Evolutionary conservation across 1,140 invertebrate genomes (phyloP).

Genomic region (Popillia japonica): DNA sequence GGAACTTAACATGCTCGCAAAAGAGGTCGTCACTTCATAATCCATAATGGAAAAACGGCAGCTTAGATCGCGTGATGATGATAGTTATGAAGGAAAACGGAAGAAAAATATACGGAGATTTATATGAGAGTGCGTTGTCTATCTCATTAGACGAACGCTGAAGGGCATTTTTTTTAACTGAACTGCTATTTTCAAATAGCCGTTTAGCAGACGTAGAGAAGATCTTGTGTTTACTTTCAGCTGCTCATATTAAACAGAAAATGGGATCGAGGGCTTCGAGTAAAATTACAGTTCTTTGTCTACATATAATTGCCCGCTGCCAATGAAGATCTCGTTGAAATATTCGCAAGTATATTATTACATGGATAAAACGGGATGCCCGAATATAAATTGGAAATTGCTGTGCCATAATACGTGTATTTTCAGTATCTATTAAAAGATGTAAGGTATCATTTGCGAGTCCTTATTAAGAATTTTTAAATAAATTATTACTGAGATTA

Average conservation of each 20-base stretch:
- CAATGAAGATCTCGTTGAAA: neutral
- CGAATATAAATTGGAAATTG: too few relatives aligned
- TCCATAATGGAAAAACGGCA: neutral
- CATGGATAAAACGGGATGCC: too few relatives aligned
- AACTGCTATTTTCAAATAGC: neutral
- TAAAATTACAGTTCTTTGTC: neutral
- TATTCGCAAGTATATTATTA: neutral
- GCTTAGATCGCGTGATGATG: conserved; percentile 3
- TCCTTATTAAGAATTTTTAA: too few relatives aligned
- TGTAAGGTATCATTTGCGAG: too few relatives aligned
- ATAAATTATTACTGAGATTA: too few relatives aligned
- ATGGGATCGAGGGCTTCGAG: neutral
- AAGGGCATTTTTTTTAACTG: neutral
- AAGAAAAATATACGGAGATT: neutral
- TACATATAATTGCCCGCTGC: neutral
- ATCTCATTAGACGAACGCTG: neutral
- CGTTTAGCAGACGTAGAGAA: neutral
- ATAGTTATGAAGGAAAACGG: neutral
- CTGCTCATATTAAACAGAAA: neutral
- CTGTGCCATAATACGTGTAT: too few relatives aligned
- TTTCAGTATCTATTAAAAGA: too few relatives aligned
- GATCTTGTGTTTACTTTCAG: neutral
- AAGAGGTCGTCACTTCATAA: neutral
- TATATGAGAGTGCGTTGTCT: neutral
- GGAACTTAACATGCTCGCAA: neutral